Percentiles rank a stretch among this genome's conserved stretches.
Conservation (phyloP, 2,113 vertebrate genomes). For the Cyanoderma ruficeps region DNA sequence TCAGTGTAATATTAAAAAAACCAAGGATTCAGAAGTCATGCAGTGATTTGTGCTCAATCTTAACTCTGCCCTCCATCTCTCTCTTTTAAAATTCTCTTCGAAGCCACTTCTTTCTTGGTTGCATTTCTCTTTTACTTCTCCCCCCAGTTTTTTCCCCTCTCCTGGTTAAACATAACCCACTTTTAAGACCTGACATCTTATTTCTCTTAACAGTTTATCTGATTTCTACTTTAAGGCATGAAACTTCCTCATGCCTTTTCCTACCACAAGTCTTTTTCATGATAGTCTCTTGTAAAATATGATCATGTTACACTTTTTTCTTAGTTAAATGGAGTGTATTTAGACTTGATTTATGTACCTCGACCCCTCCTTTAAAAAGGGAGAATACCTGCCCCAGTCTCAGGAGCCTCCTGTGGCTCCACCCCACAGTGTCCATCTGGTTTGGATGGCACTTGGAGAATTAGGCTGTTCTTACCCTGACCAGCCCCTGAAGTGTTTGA, state of each 20-base stretch:
- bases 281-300: not conserved
- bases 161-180: not conserved
- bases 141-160: not conserved
- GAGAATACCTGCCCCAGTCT: not conserved
- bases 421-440: not conserved
- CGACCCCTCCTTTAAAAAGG: not conserved
- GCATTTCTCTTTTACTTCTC: not conserved
- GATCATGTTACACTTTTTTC: not conserved
- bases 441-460: not conserved
- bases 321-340: not conserved
- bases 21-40: slow-evolving; percentile 5
- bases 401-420: not conserved
- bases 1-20: not conserved
- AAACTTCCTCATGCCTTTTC: not conserved
- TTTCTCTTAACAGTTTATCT: not conserved
- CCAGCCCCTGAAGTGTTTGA: not conserved
- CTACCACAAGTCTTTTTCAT: not conserved
- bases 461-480: not conserved
- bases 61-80: not conserved
- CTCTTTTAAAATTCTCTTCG: not conserved
- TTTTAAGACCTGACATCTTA: not conserved
- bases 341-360: not conserved
- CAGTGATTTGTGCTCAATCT: slow-evolving; percentile 48
- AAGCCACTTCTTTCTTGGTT: not conserved
- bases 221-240: not conserved